phyloP scores from a whole-genome alignment of 1,140 invertebrate species.

The Argopecten irradians region DNA sequence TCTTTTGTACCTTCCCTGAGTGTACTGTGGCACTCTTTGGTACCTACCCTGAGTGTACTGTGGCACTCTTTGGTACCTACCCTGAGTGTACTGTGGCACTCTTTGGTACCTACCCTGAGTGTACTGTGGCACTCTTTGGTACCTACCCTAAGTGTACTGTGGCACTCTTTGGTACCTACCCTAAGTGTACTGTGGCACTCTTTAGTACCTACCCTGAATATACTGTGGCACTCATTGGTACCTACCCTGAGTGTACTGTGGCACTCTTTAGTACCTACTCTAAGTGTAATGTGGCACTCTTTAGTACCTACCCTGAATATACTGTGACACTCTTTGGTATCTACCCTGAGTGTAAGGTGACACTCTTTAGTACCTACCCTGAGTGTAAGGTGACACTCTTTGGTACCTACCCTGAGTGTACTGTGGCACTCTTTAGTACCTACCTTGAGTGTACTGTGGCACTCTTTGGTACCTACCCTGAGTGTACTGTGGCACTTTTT shows the following conservation, averaged over 20 bases:
- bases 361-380: conserved; percentile 80
- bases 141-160: conserved; percentile 80
- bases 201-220: conserved; percentile 78
- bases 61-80: conserved; percentile 80
- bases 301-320: conserved; percentile 79
- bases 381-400: conserved; percentile 82
- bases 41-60: conserved; percentile 79
- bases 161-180: conserved; percentile 79
- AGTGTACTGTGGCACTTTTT: conserved; percentile 81
- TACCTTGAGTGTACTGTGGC: conserved; percentile 80
- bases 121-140: conserved; percentile 83
- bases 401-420: conserved; percentile 78
- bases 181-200: conserved; percentile 82
- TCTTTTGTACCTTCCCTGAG: conserved; percentile 79
- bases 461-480: conserved; percentile 79
- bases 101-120: conserved; percentile 78
- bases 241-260: conserved; percentile 80
- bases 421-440: conserved; percentile 81
- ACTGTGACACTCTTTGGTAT: conserved; percentile 81
- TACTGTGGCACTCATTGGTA: conserved; percentile 82
- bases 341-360: conserved; percentile 79
- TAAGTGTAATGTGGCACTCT: conserved; percentile 81
- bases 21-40: conserved; percentile 82
- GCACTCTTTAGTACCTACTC: conserved; percentile 79
- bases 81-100: conserved; percentile 81